Base-by-base conservation (phyloP, 2,797 vertebrate genomes). In the Schizothorax lantsangensis region DNA sequence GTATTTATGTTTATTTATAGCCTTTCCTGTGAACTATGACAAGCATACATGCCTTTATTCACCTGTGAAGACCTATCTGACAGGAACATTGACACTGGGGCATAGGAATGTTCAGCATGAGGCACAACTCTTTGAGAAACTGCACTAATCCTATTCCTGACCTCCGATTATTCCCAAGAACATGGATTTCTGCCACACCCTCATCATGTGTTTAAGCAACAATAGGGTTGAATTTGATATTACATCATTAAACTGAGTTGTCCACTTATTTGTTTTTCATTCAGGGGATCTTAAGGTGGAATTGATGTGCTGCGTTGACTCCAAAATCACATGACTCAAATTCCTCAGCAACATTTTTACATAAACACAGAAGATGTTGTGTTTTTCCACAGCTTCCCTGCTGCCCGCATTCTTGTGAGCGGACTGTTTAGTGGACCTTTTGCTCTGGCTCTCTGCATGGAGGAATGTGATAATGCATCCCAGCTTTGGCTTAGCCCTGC, bases 391-490 rank as follows among this genome's bases (percentile, higher is more conserved):
- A 78, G 75, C 71, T 85, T 75, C 81, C 72, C 73, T 66, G 87
- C 84, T 73, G 82, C 82, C 81, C 40, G 74, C 78, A 86, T 79
- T 81, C 73, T 66, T 30, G 57, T 17, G 68, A 86, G 79, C 47
- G 82, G 43, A 57, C 62, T 79, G 82, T 87, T 85, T 87, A 72
- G 82, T 81, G 83, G 79, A 88, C 89, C 85, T 83, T 82, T 86
- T 49, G 66, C 82, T 89, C 79, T 57, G 73, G 79, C 83, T 79
- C 89, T 88, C 87, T 79, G 75, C 68, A 84, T 83, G 87, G 84
- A 87, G 84, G 87, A 88, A 86, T 77, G 84, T 82, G 87, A 84
- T 89, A 88, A 89, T 89, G 87, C 82, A 84, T 87, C 84, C 78
- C 89, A 89, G 89, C 87, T 86, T 88, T 86, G 79, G 81, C 79